A percentile compares a stretch with the other conserved stretches of the same genome.
These are phyloP conservation scores for Peribatodes rhomboidaria DNA, from an alignment of 2,888 invertebrate species.

Conservation along the genomic window DNA sequence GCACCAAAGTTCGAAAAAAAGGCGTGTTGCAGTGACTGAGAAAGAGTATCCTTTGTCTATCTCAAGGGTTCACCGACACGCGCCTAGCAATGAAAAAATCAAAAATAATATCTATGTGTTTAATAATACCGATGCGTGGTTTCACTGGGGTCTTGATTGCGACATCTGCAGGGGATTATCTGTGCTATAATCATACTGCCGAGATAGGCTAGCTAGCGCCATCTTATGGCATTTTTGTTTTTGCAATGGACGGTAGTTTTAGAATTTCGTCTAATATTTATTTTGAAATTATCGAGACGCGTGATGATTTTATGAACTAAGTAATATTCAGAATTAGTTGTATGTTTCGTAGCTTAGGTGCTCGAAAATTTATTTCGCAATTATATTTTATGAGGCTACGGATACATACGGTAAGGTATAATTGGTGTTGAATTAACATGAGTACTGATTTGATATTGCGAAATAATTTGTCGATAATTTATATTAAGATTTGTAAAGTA, in stretches of 20 bases:
- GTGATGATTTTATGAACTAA: slow-evolving; percentile 40
- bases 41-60: no score
- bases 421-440: slow-evolving; percentile 7
- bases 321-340: slow-evolving; percentile 32
- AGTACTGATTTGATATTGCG: slow-evolving; percentile 30
- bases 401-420: slow-evolving; percentile 6
- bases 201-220: slow-evolving; percentile 32
- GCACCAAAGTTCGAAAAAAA: no score
- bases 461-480: slow-evolving; percentile 31
- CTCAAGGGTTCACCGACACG: no score
- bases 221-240: slow-evolving; percentile 14
- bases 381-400: slow-evolving; percentile 16
- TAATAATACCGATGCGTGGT: no score
- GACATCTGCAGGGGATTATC: no score
- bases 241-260: slow-evolving; percentile 22
- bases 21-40: no score
- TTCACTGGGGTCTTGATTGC: no score
- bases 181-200: neutral
- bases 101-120: no score
- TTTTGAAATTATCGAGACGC: slow-evolving; percentile 31
- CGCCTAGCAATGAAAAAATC: no score
- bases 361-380: slow-evolving; percentile 38
- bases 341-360: slow-evolving; percentile 31
- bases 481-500: slow-evolving; percentile 17
- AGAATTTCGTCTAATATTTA: slow-evolving; percentile 22